A percentile compares a stretch with the other conserved stretches of the same genome.
Conservation (phyloP, 1,140 invertebrate genomes). For the Ostrea edulis region DNA sequence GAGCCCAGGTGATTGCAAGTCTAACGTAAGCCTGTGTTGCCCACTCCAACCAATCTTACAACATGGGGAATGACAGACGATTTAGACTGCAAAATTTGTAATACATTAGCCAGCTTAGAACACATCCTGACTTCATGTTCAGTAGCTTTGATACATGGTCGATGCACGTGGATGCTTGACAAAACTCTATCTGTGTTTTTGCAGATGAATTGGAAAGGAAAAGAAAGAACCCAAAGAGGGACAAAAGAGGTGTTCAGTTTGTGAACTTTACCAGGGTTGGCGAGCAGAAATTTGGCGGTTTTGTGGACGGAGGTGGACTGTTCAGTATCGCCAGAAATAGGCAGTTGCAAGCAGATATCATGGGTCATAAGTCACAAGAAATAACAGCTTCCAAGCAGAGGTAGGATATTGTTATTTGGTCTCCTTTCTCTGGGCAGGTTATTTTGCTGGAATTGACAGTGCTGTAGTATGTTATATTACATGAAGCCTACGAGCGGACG, state of each 20-base stretch:
- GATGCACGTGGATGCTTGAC: conserved; percentile 25
- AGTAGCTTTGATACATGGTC: conserved; percentile 25
- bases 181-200: neutral
- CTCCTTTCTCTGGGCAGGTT: neutral
- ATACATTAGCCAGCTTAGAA: conserved; percentile 27
- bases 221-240: neutral
- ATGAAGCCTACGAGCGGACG: neutral
- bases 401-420: neutral
- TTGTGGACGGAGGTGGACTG: neutral
- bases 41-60: conserved; percentile 30
- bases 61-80: neutral
- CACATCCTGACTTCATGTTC: conserved; percentile 37
- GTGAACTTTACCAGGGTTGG: neutral
- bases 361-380: neutral
- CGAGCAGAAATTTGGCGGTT: neutral
- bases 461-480: conserved; percentile 13
- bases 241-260: neutral
- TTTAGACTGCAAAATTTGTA: conserved; percentile 12
- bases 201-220: neutral
- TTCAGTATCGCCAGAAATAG: neutral
- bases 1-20: conserved; percentile 7
- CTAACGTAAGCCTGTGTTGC: neutral
- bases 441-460: conserved; percentile 37
- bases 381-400: neutral
- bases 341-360: conserved; percentile 3